phyloP scores from a whole-genome alignment of 1,140 invertebrate genomes.

The Camponotus vicinus region DNA sequence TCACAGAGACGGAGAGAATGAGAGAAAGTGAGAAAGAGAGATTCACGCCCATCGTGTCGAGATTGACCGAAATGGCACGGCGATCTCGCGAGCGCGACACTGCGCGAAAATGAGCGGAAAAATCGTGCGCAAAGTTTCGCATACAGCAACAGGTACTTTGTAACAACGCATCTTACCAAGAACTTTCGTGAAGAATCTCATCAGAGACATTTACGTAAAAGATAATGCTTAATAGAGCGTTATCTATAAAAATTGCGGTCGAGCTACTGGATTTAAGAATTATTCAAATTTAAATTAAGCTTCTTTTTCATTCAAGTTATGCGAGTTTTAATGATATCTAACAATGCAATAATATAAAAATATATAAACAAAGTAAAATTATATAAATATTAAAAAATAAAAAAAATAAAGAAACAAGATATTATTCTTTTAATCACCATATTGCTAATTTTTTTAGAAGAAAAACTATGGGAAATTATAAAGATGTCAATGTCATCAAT shows the following conservation, averaged over 20 bases:
- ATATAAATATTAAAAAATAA: background rate
- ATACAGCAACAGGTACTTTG: constrained; percentile 59
- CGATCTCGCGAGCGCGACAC: constrained; percentile 27
- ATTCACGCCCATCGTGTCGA: constrained; percentile 29
- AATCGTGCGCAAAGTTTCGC: constrained; percentile 58
- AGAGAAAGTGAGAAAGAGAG: background rate
- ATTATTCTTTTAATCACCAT: background rate
- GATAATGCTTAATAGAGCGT: constrained; percentile 5
- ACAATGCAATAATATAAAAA: background rate
- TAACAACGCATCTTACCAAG: constrained; percentile 42
- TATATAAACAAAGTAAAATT: background rate
- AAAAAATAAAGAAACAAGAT: too few relatives aligned
- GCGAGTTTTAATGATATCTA: background rate
- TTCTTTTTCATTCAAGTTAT: background rate
- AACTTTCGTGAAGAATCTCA: constrained; percentile 43
- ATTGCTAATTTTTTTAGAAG: background rate
- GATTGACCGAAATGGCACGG: constrained; percentile 55
- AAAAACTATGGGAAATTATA: background rate
- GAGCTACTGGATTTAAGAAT: background rate
- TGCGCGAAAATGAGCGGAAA: constrained; percentile 54
- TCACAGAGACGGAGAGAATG: constrained; percentile 24
- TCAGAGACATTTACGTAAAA: constrained; percentile 7
- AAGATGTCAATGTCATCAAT: background rate
- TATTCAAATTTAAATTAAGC: background rate
- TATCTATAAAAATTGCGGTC: background rate